Base-by-base conservation (phyloP, 2,113 vertebrate species). In the Tychaedon coryphoeus region DNA sequence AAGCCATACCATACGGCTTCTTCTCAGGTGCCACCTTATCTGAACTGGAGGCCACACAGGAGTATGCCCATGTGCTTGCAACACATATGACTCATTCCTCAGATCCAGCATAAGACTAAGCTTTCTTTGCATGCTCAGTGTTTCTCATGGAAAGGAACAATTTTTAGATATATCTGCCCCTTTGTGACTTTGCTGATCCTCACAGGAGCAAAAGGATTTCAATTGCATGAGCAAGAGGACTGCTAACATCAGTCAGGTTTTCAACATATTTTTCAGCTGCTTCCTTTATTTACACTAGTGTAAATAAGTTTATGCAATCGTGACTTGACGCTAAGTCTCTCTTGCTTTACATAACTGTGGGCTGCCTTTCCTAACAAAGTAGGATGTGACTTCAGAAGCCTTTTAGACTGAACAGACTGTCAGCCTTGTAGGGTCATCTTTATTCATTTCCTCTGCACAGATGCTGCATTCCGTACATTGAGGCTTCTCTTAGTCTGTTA, bases 321-420 rank as follows among this genome's bases (percentile, higher is more conserved):
- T 48, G 78, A 97, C 82, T 76, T 95, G 85, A 95, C 24, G 56
- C 90, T 77, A 82, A 43, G 78, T 83, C 66, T 82, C 17, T 40
- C 67, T 45, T 71, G 88, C 56, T 97, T 97, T 95, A 92, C 94
- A 90, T 96, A 96, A 94, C 92, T 90, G 88, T 8, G 86, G 90
- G 56, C 38, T 95, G 85, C 40, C 26, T 97, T 96, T 95, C 95
- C 88, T 84, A 92, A 97, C 20, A 61, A 82, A 86, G 36, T 93
- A 90, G 93, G 93, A 96, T 90, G 94, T 97, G 92, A 93, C 92
- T 90, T 96, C 34, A 95, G 65, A 53, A 54, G 40, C 48, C 64
- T 48, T 72, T 77, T 81, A 81, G 67, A 57, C 12, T 54, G 67
- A 83, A 54, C 19, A 23, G 71, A 47, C 47, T 54, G 31, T 77